These are phyloP conservation scores for Podocnemis expansa DNA, from an alignment of 2,113 vertebrate genomes.

Conservation along the genomic window DNA sequence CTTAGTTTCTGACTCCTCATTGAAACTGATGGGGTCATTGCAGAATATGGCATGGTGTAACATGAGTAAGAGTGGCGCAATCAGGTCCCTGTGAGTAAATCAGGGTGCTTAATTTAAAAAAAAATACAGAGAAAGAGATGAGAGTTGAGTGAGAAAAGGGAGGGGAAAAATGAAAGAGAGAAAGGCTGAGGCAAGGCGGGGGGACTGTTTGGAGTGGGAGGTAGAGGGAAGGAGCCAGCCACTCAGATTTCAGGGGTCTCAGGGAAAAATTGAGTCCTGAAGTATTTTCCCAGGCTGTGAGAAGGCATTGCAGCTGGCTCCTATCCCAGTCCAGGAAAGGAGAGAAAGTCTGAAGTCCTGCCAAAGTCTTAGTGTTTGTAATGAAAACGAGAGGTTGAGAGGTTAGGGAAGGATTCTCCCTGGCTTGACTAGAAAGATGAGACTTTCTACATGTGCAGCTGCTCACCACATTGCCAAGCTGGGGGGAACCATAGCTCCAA, in stretches of 20 bases:
- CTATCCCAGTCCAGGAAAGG: constrained; percentile 67
- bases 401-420: constrained; percentile 59
- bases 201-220: background rate
- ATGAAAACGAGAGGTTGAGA: constrained; percentile 60
- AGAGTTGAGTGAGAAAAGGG: background rate
- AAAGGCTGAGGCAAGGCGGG: background rate
- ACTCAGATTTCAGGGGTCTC: constrained; percentile 81
- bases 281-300: constrained; percentile 85
- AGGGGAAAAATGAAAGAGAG: background rate
- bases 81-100: background rate
- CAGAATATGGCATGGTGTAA: background rate
- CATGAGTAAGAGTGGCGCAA: background rate
- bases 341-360: constrained; percentile 72
- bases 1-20: background rate
- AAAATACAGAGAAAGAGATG: background rate
- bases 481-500: background rate
- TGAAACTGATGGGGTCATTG: background rate
- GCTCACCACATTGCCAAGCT: constrained; percentile 53
- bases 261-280: constrained; percentile 60
- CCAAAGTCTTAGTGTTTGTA: constrained; percentile 76
- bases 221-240: background rate
- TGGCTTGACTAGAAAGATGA: constrained; percentile 67
- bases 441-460: constrained; percentile 73
- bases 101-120: background rate
- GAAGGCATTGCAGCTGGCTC: constrained; percentile 82